Percentiles rank a stretch among this genome's conserved stretches.
Conservation (phyloP, 1,140 invertebrate species). For the Drosophila bocqueti region DNA sequence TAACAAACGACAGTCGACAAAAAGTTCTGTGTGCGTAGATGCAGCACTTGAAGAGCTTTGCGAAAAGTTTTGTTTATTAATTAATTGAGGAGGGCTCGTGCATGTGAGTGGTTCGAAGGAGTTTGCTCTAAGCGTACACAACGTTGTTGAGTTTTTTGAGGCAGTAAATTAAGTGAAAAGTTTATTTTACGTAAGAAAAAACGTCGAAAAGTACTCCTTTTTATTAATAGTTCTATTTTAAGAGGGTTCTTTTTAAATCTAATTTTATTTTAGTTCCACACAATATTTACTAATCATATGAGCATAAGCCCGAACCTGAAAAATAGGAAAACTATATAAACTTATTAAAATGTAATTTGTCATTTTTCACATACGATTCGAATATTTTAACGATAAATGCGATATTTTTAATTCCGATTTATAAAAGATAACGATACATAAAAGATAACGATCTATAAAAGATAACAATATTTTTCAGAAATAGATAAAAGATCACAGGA, state of each 20-base stretch:
- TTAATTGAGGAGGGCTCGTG: slow-evolving; percentile 75
- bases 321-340: too few relatives aligned
- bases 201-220: not conserved
- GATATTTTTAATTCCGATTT: too few relatives aligned
- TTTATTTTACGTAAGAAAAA: not conserved
- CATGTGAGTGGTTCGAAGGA: slow-evolving; percentile 29
- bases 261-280: not conserved
- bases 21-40: slow-evolving; percentile 33
- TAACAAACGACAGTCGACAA: slow-evolving; percentile 56
- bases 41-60: slow-evolving; percentile 36
- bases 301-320: too few relatives aligned
- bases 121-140: slow-evolving; percentile 2
- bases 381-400: too few relatives aligned
- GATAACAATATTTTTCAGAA: too few relatives aligned
- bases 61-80: slow-evolving; percentile 80
- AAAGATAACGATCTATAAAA: too few relatives aligned
- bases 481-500: too few relatives aligned
- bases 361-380: too few relatives aligned
- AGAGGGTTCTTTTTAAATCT: not conserved
- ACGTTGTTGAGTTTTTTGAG: slow-evolving; percentile 3
- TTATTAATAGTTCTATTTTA: not conserved
- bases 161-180: not conserved
- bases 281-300: too few relatives aligned
- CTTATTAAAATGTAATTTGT: too few relatives aligned
- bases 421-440: too few relatives aligned